Conservation (phyloP, 2,888 invertebrate genomes). For the Tillus elongatus region DNA sequence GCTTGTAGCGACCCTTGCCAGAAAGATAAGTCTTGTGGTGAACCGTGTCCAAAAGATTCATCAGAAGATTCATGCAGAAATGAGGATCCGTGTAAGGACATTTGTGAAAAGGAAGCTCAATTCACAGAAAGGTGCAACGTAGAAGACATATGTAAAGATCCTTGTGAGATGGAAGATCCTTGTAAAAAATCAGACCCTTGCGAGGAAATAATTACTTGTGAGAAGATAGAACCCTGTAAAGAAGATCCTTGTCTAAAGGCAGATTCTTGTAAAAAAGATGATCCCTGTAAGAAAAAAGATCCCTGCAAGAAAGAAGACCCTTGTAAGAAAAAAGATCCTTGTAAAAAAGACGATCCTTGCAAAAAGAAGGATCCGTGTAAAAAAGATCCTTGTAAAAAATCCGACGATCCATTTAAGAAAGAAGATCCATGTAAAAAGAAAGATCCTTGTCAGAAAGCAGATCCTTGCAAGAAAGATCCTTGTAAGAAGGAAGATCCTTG, state of each 20-base stretch:
- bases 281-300: background rate
- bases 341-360: background rate
- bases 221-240: background rate
- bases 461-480: background rate
- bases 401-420: too few species aligned
- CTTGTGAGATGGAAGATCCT: background rate
- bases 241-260: background rate
- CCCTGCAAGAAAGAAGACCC: background rate
- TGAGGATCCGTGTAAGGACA: too few species aligned
- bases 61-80: too few species aligned
- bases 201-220: background rate
- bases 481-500: background rate
- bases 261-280: background rate
- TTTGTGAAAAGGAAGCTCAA: too few species aligned
- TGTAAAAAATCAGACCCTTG: constrained; percentile 2
- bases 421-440: background rate
- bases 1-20: too few species aligned
- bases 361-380: background rate
- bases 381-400: background rate
- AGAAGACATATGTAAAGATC: too few species aligned
- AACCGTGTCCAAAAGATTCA: too few species aligned
- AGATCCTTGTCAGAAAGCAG: constrained; percentile 1
- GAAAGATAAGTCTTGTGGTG: too few species aligned
- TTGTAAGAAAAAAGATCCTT: constrained; percentile 1
- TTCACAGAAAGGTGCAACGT: too few species aligned